Evolutionary conservation across 64 coral and sea anemone genomes (phyloP).

Genomic region (Acropora tenuis): DNA sequence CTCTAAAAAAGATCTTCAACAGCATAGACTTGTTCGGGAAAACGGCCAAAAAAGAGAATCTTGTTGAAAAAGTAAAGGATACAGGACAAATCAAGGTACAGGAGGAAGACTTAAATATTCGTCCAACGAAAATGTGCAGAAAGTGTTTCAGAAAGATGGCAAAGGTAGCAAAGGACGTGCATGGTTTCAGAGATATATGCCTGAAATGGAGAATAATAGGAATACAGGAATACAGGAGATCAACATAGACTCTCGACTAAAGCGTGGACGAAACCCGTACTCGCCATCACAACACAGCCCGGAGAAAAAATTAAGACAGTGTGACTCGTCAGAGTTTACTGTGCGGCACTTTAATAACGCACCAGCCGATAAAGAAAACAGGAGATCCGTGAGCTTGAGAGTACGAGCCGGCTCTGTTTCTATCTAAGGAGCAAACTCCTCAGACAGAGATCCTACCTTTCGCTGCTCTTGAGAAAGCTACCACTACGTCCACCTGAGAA

Average conservation of each 20-base stretch:
- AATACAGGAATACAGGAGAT: conserved; percentile 5
- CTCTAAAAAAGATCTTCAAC: too few relatives aligned
- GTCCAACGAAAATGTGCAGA: too few relatives aligned
- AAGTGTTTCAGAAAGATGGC: background rate
- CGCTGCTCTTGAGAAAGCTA: too few relatives aligned
- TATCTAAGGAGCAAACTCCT: background rate
- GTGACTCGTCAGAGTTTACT: background rate
- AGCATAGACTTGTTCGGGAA: too few relatives aligned
- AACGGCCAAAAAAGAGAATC: too few relatives aligned
- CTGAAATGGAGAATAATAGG: background rate
- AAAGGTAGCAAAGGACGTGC: conserved; percentile 11
- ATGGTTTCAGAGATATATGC: conserved; percentile 24
- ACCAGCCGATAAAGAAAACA: background rate
- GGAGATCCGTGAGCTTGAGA: background rate
- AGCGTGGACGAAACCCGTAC: background rate
- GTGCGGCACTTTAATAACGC: background rate
- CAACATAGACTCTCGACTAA: background rate
- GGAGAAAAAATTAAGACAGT: background rate
- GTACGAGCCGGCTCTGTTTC: conserved; percentile 22
- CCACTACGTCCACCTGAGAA: too few relatives aligned
- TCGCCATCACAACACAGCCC: background rate
- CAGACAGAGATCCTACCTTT: too few relatives aligned
- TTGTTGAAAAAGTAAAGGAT: too few relatives aligned
- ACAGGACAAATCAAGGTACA: too few relatives aligned
- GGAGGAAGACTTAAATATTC: too few relatives aligned